Percentiles rank a stretch among this genome's conserved stretches.
Conservation (phyloP, 2,888 invertebrate species). For the Luperina testacea region DNA sequence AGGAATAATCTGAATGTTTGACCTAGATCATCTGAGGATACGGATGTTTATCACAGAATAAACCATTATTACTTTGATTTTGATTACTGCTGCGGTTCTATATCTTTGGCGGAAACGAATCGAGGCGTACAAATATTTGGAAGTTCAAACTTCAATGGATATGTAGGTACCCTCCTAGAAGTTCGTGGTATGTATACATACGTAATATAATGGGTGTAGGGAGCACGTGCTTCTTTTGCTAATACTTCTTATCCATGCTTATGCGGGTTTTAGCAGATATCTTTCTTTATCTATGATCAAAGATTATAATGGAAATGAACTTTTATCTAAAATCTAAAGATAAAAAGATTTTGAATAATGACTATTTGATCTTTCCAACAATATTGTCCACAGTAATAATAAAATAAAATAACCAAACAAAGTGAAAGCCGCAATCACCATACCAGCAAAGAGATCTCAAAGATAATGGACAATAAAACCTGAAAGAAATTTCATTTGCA, state of each 20-base stretch:
- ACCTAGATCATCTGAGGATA: constrained; percentile 32
- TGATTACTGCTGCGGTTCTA: constrained; percentile 37
- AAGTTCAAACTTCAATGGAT: constrained; percentile 39
- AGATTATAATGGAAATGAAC: constrained; percentile 32
- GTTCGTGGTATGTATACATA: constrained; percentile 16
- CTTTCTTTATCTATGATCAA: neutral
- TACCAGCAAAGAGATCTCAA: constrained; percentile 14
- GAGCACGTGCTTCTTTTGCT: constrained; percentile 18
- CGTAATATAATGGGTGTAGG: neutral
- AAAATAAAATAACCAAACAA: constrained; percentile 26
- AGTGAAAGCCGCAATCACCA: constrained; percentile 21
- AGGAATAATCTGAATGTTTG: constrained; percentile 14
- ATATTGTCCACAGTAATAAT: neutral
- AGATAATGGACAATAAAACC: constrained; percentile 16
- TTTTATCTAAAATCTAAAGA: constrained; percentile 8
- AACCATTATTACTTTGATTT: constrained; percentile 54
- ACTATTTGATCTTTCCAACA: neutral
- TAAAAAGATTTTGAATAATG: neutral
- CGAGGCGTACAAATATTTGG: constrained; percentile 61
- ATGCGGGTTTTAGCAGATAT: constrained; percentile 1
- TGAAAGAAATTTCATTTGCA: constrained; percentile 37
- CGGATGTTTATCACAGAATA: constrained; percentile 54
- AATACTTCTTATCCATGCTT: neutral
- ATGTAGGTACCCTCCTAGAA: constrained; percentile 5
- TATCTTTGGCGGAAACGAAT: constrained; percentile 52